Evolutionary conservation across 1,140 invertebrate genomes (phyloP), one percentile per base, ranked within the genome.

Genomic region (Polypedilum pembai): DNA sequence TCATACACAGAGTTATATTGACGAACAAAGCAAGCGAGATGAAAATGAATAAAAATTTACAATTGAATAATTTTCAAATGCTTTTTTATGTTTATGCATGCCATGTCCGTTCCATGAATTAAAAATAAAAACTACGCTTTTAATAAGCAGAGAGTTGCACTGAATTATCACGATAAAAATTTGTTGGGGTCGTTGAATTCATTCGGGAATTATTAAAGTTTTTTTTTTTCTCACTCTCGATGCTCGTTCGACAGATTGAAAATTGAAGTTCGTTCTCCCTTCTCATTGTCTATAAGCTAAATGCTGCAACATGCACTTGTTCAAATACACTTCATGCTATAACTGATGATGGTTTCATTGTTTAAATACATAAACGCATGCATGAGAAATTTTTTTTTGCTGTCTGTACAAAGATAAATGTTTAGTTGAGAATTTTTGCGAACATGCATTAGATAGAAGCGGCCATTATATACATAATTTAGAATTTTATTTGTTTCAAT

Each of bases 21-120:
- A n/a, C 45, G n/a, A 56, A 56, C 4, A 15, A n/a, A 12, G 24
- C 24, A 33, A 33, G 24, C 24, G 5, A 33, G 24, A 1, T 56
- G 45, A 56, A n/a, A 56, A 56, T 56, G 45, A 56, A 56, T 56
- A n/a, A 56, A n/a, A 56, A 56, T 56, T 12, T 4, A 56, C n/a
- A 56, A 56, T 12, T 56, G 45, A 56, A 56, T 56, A 56, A 56
- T 56, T 33, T 56, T 56, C 45, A 56, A 56, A 56, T 56, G n/a
- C 12, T 56, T 56, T 33, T 33, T 33, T 33, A 33, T 33, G 5
- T 33, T 33, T 33, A 33, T 56, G 45, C 45, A 56, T n/a, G 12
- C n/a, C 8, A 56, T 56, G 45, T 56, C 45, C 45, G n/a, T 56
- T 56, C 45, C 45, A 56, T 56, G 10, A 56, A 56, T 15, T 3